Conservation (phyloP, 2,113 vertebrate genomes). For the Neodontobutis hainanensis region DNA sequence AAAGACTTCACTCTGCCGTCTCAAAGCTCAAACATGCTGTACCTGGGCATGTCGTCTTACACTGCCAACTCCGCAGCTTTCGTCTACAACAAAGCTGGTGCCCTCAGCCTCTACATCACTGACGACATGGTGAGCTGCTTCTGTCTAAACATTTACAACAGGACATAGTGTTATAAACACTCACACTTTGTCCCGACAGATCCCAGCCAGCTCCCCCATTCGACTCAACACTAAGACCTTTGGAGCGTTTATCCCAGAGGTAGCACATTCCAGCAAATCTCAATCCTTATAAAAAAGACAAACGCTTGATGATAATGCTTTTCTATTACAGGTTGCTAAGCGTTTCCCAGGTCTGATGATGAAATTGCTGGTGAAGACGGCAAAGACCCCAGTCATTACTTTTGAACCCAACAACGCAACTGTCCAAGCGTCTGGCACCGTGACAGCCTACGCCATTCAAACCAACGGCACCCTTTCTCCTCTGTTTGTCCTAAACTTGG, state of each 20-base stretch:
- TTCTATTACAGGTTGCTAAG: conserved; percentile 66
- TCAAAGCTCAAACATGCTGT: conserved; percentile 73
- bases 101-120: conserved; percentile 73
- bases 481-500: conserved; percentile 77
- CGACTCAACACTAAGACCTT: conserved; percentile 76
- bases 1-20: conserved; percentile 60
- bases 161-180: neutral
- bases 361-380: conserved; percentile 66
- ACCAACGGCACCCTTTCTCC: conserved; percentile 68
- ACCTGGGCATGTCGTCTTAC: conserved; percentile 76
- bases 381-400: conserved; percentile 51
- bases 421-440: conserved; percentile 36
- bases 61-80: conserved; percentile 76
- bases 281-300: neutral
- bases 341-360: conserved; percentile 75
- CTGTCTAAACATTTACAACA: neutral
- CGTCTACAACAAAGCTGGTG: conserved; percentile 76
- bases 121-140: conserved; percentile 77
- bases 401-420: conserved; percentile 65
- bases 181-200: conserved; percentile 50
- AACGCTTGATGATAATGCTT: neutral
- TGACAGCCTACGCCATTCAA: conserved; percentile 77
- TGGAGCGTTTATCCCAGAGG: conserved; percentile 71
- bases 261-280: conserved; percentile 18
- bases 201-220: conserved; percentile 70